These are phyloP conservation scores for Nicator chloris DNA, from an alignment of 2,113 vertebrate species.

Conservation along the genomic window DNA sequence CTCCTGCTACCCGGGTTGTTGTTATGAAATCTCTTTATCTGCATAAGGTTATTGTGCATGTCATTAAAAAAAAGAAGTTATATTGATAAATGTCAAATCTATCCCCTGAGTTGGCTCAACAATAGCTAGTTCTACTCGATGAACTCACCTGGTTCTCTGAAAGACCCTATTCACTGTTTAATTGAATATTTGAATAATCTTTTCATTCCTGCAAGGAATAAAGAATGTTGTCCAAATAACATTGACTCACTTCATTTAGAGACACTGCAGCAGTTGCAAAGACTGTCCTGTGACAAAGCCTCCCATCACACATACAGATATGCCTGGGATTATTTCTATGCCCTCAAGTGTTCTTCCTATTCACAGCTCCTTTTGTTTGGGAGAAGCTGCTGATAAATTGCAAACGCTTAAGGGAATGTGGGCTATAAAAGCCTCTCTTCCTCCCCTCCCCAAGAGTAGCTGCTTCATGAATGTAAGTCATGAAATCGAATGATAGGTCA, in stretches of 20 bases:
- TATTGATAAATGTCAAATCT: conserved; percentile 68
- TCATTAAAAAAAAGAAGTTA: conserved; percentile 59
- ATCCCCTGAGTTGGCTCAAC: conserved; percentile 68
- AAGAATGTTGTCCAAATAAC: conserved; percentile 97
- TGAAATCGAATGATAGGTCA: conserved; percentile 88
- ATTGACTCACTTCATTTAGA: conserved; percentile 85
- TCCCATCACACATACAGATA: conserved; percentile 72
- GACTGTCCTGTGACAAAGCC: conserved; percentile 83
- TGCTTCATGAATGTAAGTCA: conserved; percentile 85
- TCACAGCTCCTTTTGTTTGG: conserved; percentile 91
- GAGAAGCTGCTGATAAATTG: conserved; percentile 89
- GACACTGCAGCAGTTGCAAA: conserved; percentile 82
- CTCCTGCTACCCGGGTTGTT: not conserved
- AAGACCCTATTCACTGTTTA: conserved; percentile 92
- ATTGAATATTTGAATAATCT: conserved; percentile 99
- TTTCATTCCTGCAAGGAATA: conserved; percentile 93
- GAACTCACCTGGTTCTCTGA: conserved; percentile 87
- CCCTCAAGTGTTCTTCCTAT: conserved; percentile 90
- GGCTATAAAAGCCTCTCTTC: conserved; percentile 75
- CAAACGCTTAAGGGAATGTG: conserved; percentile 94
- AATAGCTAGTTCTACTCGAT: conserved; percentile 72
- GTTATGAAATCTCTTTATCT: conserved; percentile 65
- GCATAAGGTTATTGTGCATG: conserved; percentile 65
- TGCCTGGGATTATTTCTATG: conserved; percentile 74
- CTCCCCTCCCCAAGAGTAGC: conserved; percentile 78